These are phyloP conservation scores for Rhea americana DNA, from an alignment of 2,113 vertebrate species.

Conservation along the genomic window DNA sequence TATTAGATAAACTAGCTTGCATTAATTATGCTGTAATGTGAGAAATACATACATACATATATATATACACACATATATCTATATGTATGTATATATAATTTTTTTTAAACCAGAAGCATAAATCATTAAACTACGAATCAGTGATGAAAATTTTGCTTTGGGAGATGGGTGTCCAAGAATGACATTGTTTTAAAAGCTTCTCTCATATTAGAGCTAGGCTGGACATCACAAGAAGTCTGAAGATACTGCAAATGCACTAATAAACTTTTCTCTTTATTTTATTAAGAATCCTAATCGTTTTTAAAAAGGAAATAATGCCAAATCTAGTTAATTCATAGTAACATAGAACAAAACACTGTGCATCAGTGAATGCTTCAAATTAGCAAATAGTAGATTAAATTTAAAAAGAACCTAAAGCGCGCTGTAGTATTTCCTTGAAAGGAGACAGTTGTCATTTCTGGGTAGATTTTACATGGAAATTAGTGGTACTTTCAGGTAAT, in stretches of 20 bases:
- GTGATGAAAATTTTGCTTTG: neutral
- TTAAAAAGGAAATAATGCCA: neutral
- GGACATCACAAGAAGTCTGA: neutral
- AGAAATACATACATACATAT: neutral
- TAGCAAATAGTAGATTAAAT: neutral
- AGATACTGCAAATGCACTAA: neutral
- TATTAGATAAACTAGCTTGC: neutral
- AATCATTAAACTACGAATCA: neutral
- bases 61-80: no score
- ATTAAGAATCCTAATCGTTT: neutral
- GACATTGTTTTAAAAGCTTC: neutral
- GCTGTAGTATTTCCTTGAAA: neutral
- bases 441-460: neutral
- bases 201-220: neutral
- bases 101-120: neutral
- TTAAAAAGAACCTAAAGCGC: neutral
- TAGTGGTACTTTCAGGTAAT: neutral
- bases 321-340: neutral
- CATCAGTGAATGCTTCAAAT: neutral
- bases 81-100: no score
- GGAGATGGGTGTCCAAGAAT: neutral
- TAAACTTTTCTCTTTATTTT: neutral
- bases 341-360: neutral
- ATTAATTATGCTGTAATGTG: neutral
- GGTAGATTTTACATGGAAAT: neutral